Evolutionary conservation across 2,113 vertebrate species (phyloP).

Genomic region (Heterocephalus glaber): DNA sequence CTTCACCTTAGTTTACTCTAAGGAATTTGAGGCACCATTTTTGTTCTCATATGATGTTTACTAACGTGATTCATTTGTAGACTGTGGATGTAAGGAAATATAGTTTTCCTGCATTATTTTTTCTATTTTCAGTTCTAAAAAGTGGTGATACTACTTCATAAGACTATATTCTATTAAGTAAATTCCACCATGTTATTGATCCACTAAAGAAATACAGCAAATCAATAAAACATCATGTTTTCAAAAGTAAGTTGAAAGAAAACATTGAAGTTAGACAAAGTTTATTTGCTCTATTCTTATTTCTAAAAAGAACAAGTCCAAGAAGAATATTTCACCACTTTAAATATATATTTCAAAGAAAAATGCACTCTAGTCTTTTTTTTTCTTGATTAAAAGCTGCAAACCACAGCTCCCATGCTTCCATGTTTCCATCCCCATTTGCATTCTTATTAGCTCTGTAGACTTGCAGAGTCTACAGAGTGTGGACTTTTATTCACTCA

Average conservation of each 20-base stretch:
- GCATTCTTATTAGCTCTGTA: slow-evolving; percentile 6
- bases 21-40: neutral
- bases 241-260: neutral
- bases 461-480: too few species aligned
- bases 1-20: neutral
- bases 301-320: neutral
- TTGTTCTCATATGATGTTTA: neutral
- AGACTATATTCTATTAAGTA: neutral
- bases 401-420: neutral
- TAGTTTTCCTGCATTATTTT: neutral
- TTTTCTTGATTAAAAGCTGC: neutral
- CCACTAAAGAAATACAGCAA: neutral
- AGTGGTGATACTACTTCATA: neutral
- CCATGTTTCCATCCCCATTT: neutral
- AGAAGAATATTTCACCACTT: neutral
- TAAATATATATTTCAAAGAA: neutral
- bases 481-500: slow-evolving; percentile 36
- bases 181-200: neutral
- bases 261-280: neutral
- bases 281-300: neutral
- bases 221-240: slow-evolving; percentile 10
- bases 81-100: neutral
- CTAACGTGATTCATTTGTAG: neutral
- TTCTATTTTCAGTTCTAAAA: neutral
- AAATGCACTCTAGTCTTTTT: neutral